Percentiles rank a stretch among this genome's conserved stretches.
Evolutionary conservation across 2,888 invertebrate genomes (phyloP).

Genomic region (Diarsia rubi): DNA sequence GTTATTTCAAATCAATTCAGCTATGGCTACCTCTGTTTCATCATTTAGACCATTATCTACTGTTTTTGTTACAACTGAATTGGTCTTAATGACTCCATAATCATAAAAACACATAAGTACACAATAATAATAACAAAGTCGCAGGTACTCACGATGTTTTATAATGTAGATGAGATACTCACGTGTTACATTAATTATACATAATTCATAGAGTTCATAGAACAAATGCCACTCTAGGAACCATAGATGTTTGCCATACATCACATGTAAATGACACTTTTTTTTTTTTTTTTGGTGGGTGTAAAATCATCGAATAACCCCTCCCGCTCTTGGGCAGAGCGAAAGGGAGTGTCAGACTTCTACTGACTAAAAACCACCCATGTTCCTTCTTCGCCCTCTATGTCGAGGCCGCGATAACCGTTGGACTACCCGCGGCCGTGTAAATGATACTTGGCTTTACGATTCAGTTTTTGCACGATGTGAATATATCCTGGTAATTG

Average conservation of each 20-base stretch:
- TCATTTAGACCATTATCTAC: constrained; percentile 15
- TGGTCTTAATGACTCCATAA: constrained; percentile 39
- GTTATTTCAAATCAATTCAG: constrained; percentile 15
- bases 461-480: constrained; percentile 52
- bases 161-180: constrained; percentile 31
- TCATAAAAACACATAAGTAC: constrained; percentile 31
- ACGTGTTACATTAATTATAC: constrained; percentile 50
- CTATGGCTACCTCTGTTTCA: neutral
- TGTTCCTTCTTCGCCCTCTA: too few species aligned
- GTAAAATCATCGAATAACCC: too few species aligned
- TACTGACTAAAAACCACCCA: too few species aligned
- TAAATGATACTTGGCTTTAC: constrained; percentile 29
- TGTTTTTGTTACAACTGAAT: constrained; percentile 37
- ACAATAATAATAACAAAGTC: constrained; percentile 24
- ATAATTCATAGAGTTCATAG: constrained; percentile 55
- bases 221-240: constrained; percentile 42
- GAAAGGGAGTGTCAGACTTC: too few species aligned
- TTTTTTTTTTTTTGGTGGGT: too few species aligned
- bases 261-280: constrained; percentile 34
- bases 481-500: constrained; percentile 42
- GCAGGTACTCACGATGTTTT: constrained; percentile 52
- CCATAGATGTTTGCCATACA: constrained; percentile 25
- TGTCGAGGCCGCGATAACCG: too few species aligned
- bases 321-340: too few species aligned
- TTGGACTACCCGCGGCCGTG: too few species aligned